phyloP scores from a whole-genome alignment of 2,888 invertebrate species.

The Plebejus melissa region DNA sequence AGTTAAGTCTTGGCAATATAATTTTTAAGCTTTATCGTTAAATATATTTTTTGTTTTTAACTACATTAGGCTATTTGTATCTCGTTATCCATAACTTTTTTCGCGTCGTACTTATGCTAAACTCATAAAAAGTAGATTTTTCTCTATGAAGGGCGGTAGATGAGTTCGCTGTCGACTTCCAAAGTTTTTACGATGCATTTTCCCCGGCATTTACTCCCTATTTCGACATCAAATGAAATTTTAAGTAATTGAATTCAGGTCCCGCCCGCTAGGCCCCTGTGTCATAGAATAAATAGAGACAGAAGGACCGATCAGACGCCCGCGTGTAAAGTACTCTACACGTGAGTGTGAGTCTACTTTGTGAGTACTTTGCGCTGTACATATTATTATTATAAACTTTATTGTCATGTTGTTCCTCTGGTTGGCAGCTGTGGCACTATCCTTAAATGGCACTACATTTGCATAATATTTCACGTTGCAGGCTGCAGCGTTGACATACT shows the following conservation, averaged over 20 bases:
- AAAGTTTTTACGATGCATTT: conserved; percentile 27
- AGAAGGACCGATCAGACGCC: not conserved
- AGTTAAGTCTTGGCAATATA: too few species aligned
- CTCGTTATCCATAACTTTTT: not conserved
- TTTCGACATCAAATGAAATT: conserved; percentile 30
- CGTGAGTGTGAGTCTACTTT: too few species aligned
- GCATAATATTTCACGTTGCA: too few species aligned
- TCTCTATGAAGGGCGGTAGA: not conserved
- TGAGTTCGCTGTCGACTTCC: not conserved
- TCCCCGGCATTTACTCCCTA: conserved; percentile 28
- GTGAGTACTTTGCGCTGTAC: too few species aligned
- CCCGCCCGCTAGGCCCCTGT: not conserved
- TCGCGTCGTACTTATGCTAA: not conserved
- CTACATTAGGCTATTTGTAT: not conserved
- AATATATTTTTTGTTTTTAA: not conserved
- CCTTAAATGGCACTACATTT: too few species aligned
- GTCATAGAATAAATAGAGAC: not conserved
- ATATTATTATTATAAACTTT: too few species aligned
- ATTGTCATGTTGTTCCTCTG: too few species aligned
- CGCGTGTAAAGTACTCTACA: too few species aligned
- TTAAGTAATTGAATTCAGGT: conserved; percentile 30
- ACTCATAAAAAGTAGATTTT: not conserved
- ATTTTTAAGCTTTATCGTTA: too few species aligned
- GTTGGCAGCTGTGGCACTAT: too few species aligned
- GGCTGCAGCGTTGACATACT: too few species aligned